A percentile compares a stretch with the other conserved stretches of the same genome.
These are phyloP conservation scores for Diabrotica balteata DNA, from an alignment of 2,888 invertebrate genomes.

Conservation along the genomic window DNA sequence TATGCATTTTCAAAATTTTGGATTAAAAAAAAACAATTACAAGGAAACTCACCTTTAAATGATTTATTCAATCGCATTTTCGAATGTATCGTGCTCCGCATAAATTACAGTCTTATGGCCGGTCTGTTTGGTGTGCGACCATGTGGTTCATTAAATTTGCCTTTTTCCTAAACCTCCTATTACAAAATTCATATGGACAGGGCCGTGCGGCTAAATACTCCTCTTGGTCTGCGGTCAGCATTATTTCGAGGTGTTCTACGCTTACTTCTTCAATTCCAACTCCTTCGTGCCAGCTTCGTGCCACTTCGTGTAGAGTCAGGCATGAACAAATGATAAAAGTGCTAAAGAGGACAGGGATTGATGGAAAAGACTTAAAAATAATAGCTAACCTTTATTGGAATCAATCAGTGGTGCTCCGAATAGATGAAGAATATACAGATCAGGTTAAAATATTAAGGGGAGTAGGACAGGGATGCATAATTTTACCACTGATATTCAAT, in stretches of 20 bases:
- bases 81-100: slow-evolving; percentile 83
- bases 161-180: slow-evolving; percentile 82
- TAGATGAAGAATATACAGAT: too few species aligned
- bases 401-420: too few species aligned
- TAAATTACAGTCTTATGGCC: slow-evolving; percentile 82
- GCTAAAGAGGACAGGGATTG: too few species aligned
- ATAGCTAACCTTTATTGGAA: too few species aligned
- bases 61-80: slow-evolving; percentile 82
- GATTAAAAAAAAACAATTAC: too few species aligned
- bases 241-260: slow-evolving; percentile 74
- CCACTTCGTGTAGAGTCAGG: too few species aligned
- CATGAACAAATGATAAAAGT: too few species aligned
- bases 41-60: slow-evolving; percentile 52
- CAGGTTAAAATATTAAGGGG: too few species aligned
- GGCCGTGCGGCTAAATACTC: slow-evolving; percentile 79
- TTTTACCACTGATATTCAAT: too few species aligned
- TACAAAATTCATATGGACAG: slow-evolving; percentile 87
- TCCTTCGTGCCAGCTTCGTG: slow-evolving; percentile 62
- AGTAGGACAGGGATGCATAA: too few species aligned
- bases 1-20: too few species aligned
- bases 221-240: slow-evolving; percentile 82
- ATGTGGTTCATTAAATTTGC: slow-evolving; percentile 86
- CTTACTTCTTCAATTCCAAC: slow-evolving; percentile 65
- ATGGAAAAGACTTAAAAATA: too few species aligned
- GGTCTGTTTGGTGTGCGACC: slow-evolving; percentile 85